Conservation (phyloP, 2,888 invertebrate genomes). For the Agrotis exclamationis region DNA sequence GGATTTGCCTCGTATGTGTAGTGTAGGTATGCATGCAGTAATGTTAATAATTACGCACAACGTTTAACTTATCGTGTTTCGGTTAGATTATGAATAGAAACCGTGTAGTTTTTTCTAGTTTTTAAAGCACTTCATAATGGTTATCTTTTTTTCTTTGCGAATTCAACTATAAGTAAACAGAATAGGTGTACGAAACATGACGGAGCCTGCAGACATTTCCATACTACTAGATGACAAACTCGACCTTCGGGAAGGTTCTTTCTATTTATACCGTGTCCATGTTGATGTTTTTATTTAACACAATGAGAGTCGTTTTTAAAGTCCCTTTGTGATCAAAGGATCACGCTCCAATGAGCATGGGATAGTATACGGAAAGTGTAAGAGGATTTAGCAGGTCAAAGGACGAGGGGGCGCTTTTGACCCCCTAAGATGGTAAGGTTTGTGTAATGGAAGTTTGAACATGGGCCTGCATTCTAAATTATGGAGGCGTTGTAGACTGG, state of each 20-base stretch:
- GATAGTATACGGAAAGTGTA: conserved; percentile 69
- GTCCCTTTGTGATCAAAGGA: conserved; percentile 59
- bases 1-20: conserved; percentile 8
- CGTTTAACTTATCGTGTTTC: conserved; percentile 46
- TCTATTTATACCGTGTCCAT: conserved; percentile 30
- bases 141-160: not conserved
- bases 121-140: not conserved
- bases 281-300: conserved; percentile 52
- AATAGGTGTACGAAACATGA: not conserved
- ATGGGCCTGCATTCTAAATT: not conserved
- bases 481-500: not conserved
- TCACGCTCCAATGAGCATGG: conserved; percentile 65
- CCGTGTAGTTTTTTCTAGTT: conserved; percentile 40
- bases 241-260: conserved; percentile 39
- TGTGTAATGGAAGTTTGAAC: conserved; percentile 16
- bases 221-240: conserved; percentile 24
- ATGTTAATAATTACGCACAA: conserved; percentile 35
- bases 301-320: conserved; percentile 64
- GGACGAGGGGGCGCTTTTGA: conserved; percentile 61
- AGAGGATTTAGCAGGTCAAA: conserved; percentile 75
- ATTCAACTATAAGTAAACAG: conserved; percentile 2
- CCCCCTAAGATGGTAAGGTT: conserved; percentile 37
- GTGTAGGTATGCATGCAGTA: conserved; percentile 4
- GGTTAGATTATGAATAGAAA: conserved; percentile 26
- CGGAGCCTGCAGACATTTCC: conserved; percentile 5